Evolutionary conservation across 2,797 vertebrate species (phyloP).

Genomic region (Diplodus puntazzo): DNA sequence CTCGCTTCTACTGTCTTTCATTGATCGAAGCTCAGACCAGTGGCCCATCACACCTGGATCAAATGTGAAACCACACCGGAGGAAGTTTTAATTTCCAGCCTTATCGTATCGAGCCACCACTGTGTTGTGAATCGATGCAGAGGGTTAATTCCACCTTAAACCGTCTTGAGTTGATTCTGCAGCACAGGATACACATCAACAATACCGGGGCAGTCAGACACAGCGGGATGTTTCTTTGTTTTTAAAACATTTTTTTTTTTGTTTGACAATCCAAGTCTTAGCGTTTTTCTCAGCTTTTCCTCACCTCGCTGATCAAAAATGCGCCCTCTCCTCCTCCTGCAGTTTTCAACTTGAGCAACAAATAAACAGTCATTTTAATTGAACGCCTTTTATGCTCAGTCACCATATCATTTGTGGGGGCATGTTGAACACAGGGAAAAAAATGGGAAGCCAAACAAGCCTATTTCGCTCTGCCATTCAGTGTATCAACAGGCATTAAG

Average conservation of each 20-base stretch:
- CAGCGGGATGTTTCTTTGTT: background rate
- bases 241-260: constrained; percentile 11
- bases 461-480: constrained; percentile 61
- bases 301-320: constrained; percentile 50
- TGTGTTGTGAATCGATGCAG: constrained; percentile 63
- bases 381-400: constrained; percentile 59
- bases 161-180: constrained; percentile 36
- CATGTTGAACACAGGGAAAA: constrained; percentile 55
- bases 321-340: constrained; percentile 23
- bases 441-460: constrained; percentile 70
- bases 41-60: constrained; percentile 62
- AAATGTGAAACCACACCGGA: constrained; percentile 54
- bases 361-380: constrained; percentile 68
- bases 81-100: constrained; percentile 69
- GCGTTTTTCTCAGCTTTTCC: constrained; percentile 19
- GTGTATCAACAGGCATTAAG: constrained; percentile 70
- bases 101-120: constrained; percentile 56
- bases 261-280: constrained; percentile 23
- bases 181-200: constrained; percentile 14
- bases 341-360: constrained; percentile 55
- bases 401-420: constrained; percentile 63
- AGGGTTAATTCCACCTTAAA: constrained; percentile 57
- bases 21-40: constrained; percentile 63
- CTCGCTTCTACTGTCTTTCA: constrained; percentile 35
- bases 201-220: constrained; percentile 13